Evolutionary conservation across 2,113 vertebrate genomes (phyloP).

Genomic region (Chunga burmeisteri): DNA sequence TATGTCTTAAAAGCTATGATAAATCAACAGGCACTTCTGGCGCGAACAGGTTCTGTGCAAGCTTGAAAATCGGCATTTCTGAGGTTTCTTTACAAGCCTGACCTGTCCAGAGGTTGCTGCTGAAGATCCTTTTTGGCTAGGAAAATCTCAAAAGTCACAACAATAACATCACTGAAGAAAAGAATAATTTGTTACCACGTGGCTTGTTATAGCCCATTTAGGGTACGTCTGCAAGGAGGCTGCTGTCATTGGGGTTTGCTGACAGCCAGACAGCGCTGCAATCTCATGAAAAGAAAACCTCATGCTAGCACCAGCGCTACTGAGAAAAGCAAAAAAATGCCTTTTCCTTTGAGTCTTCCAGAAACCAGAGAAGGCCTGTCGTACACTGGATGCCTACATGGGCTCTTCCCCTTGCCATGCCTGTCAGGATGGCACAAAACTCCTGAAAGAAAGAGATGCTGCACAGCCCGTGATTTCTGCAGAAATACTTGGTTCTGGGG

Average conservation of each 20-base stretch:
- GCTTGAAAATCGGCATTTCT: not conserved
- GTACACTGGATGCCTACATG: not conserved
- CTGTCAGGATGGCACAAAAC: not conserved
- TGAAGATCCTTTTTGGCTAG: not conserved
- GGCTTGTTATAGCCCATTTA: not conserved
- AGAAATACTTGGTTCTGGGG: not conserved
- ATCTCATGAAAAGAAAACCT: not conserved
- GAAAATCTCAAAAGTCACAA: not conserved
- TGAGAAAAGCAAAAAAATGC: not conserved
- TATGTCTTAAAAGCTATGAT: not conserved
- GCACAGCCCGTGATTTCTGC: not conserved
- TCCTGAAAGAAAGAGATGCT: not conserved
- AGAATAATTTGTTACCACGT: not conserved
- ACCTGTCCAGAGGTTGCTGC: not conserved
- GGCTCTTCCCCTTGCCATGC: not conserved
- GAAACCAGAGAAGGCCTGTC: not conserved
- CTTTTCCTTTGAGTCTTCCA: not conserved
- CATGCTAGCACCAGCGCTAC: not conserved
- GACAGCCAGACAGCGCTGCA: not conserved
- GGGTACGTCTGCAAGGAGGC: not conserved
- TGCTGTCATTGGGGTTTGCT: not conserved
- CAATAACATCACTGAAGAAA: not conserved
- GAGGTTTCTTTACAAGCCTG: not conserved
- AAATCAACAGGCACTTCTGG: not conserved
- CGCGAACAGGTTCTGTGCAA: fast-evolving